Conservation (phyloP, 2,888 invertebrate genomes). For the Uropetala carovei region DNA sequence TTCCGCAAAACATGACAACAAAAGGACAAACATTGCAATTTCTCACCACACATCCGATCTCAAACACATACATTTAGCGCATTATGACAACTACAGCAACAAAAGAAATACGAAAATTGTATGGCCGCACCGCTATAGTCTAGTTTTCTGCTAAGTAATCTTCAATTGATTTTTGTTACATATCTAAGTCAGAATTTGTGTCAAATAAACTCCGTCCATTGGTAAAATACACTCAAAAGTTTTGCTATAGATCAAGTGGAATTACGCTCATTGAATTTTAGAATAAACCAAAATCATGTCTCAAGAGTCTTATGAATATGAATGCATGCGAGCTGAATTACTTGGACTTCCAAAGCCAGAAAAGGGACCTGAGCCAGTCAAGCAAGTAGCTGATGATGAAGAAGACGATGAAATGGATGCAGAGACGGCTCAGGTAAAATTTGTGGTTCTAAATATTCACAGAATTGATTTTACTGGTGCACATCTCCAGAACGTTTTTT, state of each 20-base stretch:
- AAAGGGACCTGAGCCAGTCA: slow-evolving; percentile 74
- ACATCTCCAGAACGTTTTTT: too few species aligned
- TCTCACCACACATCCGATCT: too few species aligned
- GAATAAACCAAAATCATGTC: slow-evolving; percentile 75
- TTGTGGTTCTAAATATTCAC: not conserved
- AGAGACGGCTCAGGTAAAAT: slow-evolving; percentile 75
- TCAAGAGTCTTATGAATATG: slow-evolving; percentile 84
- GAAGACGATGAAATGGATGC: slow-evolving; percentile 78
- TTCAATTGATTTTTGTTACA: not conserved
- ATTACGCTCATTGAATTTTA: not conserved
- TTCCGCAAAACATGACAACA: too few species aligned
- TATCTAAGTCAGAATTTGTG: not conserved
- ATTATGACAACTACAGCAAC: not conserved
- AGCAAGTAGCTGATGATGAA: slow-evolving; percentile 71
- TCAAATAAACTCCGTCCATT: not conserved
- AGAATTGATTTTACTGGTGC: not conserved
- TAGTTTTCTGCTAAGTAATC: slow-evolving; percentile 5
- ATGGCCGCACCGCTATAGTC: not conserved
- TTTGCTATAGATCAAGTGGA: not conserved
- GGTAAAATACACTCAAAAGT: not conserved
- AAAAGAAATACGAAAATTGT: slow-evolving; percentile 28
- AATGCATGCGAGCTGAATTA: slow-evolving; percentile 87
- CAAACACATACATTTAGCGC: not conserved
- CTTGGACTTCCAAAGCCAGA: slow-evolving; percentile 84
- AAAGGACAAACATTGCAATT: too few species aligned